Evolutionary conservation across 2,888 invertebrate genomes (phyloP).

Genomic region (Hipparchia sbordonii): DNA sequence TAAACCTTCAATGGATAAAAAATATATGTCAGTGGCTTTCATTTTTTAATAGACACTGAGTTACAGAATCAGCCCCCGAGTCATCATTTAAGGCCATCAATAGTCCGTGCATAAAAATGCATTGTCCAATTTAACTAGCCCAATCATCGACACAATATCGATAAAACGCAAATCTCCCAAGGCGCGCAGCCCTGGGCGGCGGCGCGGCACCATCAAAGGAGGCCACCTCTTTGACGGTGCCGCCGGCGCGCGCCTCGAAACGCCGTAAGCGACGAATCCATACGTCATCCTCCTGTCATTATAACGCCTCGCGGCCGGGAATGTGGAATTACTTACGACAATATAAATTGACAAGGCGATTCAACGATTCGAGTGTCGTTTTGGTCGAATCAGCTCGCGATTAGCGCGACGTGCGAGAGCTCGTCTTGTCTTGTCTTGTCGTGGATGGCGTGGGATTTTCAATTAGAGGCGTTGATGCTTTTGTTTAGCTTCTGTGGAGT

Average conservation of each 20-base stretch:
- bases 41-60: no score
- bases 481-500: background rate
- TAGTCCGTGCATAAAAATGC: no score
- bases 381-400: slow-evolving; percentile 25
- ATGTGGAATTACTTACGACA: slow-evolving; percentile 81
- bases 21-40: no score
- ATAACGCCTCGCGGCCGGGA: slow-evolving; percentile 80
- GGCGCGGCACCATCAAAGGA: slow-evolving; percentile 80
- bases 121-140: background rate
- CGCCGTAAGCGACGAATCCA: slow-evolving; percentile 83
- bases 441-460: slow-evolving; percentile 8
- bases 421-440: background rate
- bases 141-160: slow-evolving; percentile 35
- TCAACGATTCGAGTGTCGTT: slow-evolving; percentile 62
- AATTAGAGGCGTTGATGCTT: slow-evolving; percentile 23
- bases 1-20: no score
- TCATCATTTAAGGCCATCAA: no score
- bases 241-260: slow-evolving; percentile 81
- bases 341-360: slow-evolving; percentile 80
- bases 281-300: slow-evolving; percentile 83
- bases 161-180: slow-evolving; percentile 39
- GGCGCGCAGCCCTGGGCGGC: slow-evolving; percentile 61
- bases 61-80: no score
- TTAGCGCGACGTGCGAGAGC: slow-evolving; percentile 26
- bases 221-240: slow-evolving; percentile 83